These are phyloP conservation scores for Brachionus rotundiformis DNA, from an alignment of 1,140 invertebrate species.

Conservation along the genomic window DNA sequence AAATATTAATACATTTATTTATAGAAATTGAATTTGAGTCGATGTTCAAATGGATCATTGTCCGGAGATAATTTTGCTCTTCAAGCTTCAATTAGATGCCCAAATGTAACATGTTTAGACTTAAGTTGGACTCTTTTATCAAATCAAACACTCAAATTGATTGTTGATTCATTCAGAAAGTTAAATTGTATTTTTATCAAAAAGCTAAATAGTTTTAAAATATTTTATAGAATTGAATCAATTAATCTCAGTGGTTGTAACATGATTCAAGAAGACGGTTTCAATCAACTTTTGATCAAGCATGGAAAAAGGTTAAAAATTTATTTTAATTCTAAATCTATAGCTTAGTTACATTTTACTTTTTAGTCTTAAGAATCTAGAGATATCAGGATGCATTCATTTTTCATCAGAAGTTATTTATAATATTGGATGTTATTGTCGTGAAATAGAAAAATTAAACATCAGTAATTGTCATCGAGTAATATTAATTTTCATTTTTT, in stretches of 20 bases:
- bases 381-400: slow-evolving; percentile 49
- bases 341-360: background rate
- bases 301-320: slow-evolving; percentile 24
- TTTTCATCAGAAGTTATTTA: slow-evolving; percentile 26
- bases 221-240: slow-evolving; percentile 39
- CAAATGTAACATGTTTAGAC: slow-evolving; percentile 49
- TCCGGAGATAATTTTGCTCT: slow-evolving; percentile 50
- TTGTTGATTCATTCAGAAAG: slow-evolving; percentile 49
- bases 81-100: slow-evolving; percentile 40
- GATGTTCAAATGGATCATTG: slow-evolving; percentile 49
- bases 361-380: slow-evolving; percentile 41
- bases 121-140: slow-evolving; percentile 43
- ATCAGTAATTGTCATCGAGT: slow-evolving; percentile 50
- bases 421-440: slow-evolving; percentile 45
- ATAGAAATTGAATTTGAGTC: slow-evolving; percentile 44
- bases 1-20: too few relatives aligned
- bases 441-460: slow-evolving; percentile 12
- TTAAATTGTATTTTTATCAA: background rate
- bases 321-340: background rate
- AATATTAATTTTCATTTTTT: background rate
- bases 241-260: slow-evolving; percentile 49
- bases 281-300: slow-evolving; percentile 26
- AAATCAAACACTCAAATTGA: slow-evolving; percentile 48
- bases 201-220: background rate
- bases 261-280: slow-evolving; percentile 46